These are phyloP conservation scores for Adelognathus sp. DNA, from an alignment of 2,888 invertebrate species.

Conservation along the genomic window DNA sequence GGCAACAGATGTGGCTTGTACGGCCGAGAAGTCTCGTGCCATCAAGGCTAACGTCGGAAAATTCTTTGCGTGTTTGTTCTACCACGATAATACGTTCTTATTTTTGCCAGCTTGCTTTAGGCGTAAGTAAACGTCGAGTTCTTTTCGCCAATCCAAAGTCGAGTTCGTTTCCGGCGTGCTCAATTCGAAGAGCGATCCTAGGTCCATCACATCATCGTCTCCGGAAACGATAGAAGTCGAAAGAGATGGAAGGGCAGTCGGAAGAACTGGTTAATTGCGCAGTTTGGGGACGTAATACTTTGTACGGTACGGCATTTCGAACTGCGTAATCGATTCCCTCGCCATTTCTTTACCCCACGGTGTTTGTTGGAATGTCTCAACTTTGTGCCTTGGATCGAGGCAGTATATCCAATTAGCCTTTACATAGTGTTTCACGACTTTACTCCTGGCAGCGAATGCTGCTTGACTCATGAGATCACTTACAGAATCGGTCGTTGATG, in stretches of 20 bases:
- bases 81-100: conserved; percentile 2
- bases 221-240: neutral
- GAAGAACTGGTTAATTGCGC: neutral
- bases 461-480: neutral
- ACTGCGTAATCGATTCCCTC: neutral
- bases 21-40: neutral
- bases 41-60: conserved; percentile 8
- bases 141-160: neutral
- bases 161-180: neutral
- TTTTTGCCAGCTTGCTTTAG: neutral
- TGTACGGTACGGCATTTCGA: neutral
- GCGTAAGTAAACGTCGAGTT: neutral
- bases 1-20: conserved; percentile 5
- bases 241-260: too few relatives aligned
- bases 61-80: neutral
- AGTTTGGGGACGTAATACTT: neutral
- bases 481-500: neutral
- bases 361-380: conserved; percentile 26
- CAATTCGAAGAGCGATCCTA: neutral
- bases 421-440: conserved; percentile 23
- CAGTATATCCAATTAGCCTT: conserved; percentile 30
- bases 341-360: conserved; percentile 24
- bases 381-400: conserved; percentile 34
- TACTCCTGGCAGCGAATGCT: conserved; percentile 20
- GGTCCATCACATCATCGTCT: neutral